A percentile compares a stretch with the other conserved stretches of the same genome.
Evolutionary conservation across 2,113 vertebrate genomes (phyloP).

Genomic region (Gopherus flavomarginatus): DNA sequence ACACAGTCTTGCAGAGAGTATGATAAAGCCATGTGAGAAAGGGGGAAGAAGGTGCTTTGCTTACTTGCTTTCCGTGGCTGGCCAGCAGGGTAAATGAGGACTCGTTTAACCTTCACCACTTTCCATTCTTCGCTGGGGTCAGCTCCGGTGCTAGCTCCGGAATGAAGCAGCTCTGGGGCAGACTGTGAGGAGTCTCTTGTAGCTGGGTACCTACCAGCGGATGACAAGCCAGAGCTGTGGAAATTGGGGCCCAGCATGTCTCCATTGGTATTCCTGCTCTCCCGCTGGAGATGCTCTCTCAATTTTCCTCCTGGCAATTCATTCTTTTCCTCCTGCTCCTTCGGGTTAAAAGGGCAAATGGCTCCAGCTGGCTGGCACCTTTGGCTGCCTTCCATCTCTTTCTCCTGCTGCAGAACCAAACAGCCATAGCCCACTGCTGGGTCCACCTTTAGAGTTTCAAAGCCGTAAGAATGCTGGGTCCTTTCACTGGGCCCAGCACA

Average conservation of each 20-base stretch:
- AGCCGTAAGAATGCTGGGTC: background rate
- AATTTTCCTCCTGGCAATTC: background rate
- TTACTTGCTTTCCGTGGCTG: conserved; percentile 75
- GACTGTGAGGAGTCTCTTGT: fast-evolving
- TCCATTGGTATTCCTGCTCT: background rate
- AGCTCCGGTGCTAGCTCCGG: fast-evolving
- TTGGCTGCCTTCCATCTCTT: background rate
- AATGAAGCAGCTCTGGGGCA: background rate
- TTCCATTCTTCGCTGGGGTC: conserved; percentile 67
- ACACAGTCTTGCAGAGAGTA: too few species aligned
- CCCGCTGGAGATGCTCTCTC: fast-evolving
- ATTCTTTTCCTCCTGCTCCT: fast-evolving
- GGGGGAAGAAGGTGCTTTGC: background rate
- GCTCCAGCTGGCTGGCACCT: background rate
- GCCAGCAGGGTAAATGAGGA: conserved; percentile 8
- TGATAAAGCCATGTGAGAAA: background rate
- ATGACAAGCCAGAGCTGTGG: background rate
- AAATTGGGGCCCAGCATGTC: fast-evolving
- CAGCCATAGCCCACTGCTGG: conserved; percentile 50
- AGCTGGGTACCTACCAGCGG: fast-evolving
- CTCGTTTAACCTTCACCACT: conserved; percentile 62
- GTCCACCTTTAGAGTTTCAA: background rate
- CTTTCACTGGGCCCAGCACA: background rate
- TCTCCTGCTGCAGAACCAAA: conserved; percentile 28
- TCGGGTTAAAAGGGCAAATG: background rate